phyloP scores from a whole-genome alignment of 2,888 invertebrate genomes.

The Nomada goodeniana region DNA sequence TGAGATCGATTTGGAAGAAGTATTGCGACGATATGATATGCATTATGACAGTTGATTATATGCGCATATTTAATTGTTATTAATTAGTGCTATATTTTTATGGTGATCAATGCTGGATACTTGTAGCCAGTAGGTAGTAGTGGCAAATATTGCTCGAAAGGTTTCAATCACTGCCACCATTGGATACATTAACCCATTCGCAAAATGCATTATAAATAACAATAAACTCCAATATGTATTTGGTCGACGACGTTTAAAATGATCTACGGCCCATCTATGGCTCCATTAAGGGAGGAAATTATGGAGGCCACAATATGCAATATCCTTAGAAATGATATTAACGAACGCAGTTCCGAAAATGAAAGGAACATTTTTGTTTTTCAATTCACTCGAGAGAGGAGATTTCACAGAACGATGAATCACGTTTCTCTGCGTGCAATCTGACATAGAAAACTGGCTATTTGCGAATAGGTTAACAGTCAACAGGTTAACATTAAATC shows the following conservation, averaged over 20 bases:
- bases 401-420: neutral
- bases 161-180: neutral
- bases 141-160: neutral
- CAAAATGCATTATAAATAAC: neutral
- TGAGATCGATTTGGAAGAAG: neutral
- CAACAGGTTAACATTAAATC: neutral
- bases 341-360: neutral
- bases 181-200: slow-evolving; percentile 10
- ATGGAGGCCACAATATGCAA: too few relatives aligned
- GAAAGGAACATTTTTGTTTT: neutral
- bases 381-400: neutral
- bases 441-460: neutral
- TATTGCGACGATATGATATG: neutral
- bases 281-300: neutral
- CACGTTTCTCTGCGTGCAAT: slow-evolving; percentile 37
- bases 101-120: neutral
- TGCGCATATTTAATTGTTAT: neutral
- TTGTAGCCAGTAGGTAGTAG: too few relatives aligned
- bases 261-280: neutral
- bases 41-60: neutral
- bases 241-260: neutral
- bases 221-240: neutral
- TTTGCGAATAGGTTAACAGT: slow-evolving; percentile 25
- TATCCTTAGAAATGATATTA: too few relatives aligned
- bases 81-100: neutral